These are phyloP conservation scores for Mechanitis mazaeus DNA, from an alignment of 2,888 invertebrate genomes.

Conservation along the genomic window DNA sequence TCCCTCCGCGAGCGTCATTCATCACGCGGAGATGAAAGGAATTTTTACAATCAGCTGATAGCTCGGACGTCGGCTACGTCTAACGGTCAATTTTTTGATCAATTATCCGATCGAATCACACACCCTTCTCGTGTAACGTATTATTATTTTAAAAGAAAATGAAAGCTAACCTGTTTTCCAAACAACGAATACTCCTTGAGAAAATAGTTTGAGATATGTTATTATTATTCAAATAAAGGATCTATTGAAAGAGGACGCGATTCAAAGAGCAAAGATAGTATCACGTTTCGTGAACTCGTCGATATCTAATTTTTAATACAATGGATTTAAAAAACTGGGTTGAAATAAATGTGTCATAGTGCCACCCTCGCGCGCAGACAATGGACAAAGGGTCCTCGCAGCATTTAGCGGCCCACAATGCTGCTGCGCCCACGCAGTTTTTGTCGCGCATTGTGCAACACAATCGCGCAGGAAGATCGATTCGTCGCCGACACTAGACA, in stretches of 20 bases:
- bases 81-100: slow-evolving; percentile 67
- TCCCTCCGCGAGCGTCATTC: slow-evolving; percentile 52
- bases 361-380: slow-evolving; percentile 70
- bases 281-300: slow-evolving; percentile 70
- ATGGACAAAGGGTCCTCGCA: slow-evolving; percentile 65
- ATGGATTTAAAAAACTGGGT: slow-evolving; percentile 72
- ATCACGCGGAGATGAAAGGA: slow-evolving; percentile 63
- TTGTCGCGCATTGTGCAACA: slow-evolving; percentile 47
- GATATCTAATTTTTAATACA: slow-evolving; percentile 75
- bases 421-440: slow-evolving; percentile 56
- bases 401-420: slow-evolving; percentile 58
- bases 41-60: slow-evolving; percentile 65
- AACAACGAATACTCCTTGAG: slow-evolving; percentile 43
- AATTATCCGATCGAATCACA: slow-evolving; percentile 51
- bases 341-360: slow-evolving; percentile 75
- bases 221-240: slow-evolving; percentile 39
- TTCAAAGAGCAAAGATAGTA: slow-evolving; percentile 60
- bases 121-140: slow-evolving; percentile 56
- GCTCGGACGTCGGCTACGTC: slow-evolving; percentile 34
- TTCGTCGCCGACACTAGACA: slow-evolving; percentile 44
- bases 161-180: slow-evolving; percentile 69
- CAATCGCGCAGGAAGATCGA: slow-evolving; percentile 59
- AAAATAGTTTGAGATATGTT: slow-evolving; percentile 34
- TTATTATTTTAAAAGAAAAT: slow-evolving; percentile 59
- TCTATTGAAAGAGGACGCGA: slow-evolving; percentile 49